phyloP scores from a whole-genome alignment of 2,113 vertebrate species.

The Seriola quinqueradiata region DNA sequence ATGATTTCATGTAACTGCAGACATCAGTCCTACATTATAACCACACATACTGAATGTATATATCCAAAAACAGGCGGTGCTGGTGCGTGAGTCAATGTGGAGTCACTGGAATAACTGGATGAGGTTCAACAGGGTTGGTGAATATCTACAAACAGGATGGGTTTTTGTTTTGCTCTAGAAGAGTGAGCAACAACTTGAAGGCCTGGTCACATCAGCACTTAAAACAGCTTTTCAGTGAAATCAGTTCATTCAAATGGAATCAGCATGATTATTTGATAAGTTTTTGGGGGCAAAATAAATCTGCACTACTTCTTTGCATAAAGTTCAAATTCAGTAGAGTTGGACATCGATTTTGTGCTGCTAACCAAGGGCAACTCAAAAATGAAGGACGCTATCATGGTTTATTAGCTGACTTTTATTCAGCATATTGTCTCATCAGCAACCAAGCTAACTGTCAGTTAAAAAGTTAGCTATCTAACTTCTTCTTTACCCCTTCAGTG shows the following conservation, averaged over 20 bases:
- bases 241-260: neutral
- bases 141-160: neutral
- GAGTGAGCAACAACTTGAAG: neutral
- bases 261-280: neutral
- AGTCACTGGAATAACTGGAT: slow-evolving; percentile 39
- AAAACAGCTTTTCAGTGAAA: neutral
- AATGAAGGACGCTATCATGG: neutral
- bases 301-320: neutral
- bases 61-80: slow-evolving; percentile 22
- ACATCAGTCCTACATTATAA: slow-evolving; percentile 45
- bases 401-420: neutral
- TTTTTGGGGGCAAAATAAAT: neutral
- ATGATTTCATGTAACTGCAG: slow-evolving; percentile 6
- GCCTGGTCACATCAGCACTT: neutral
- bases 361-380: neutral
- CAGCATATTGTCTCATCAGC: neutral
- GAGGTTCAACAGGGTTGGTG: neutral
- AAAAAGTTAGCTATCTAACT: neutral
- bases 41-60: slow-evolving; percentile 77
- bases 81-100: slow-evolving; percentile 4
- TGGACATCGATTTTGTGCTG: neutral
- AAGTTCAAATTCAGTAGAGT: neutral
- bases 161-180: neutral
- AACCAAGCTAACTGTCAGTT: neutral
- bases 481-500: neutral